These are phyloP conservation scores for Pelodytes ibericus DNA, from an alignment of 2,797 vertebrate genomes.

Conservation along the genomic window DNA sequence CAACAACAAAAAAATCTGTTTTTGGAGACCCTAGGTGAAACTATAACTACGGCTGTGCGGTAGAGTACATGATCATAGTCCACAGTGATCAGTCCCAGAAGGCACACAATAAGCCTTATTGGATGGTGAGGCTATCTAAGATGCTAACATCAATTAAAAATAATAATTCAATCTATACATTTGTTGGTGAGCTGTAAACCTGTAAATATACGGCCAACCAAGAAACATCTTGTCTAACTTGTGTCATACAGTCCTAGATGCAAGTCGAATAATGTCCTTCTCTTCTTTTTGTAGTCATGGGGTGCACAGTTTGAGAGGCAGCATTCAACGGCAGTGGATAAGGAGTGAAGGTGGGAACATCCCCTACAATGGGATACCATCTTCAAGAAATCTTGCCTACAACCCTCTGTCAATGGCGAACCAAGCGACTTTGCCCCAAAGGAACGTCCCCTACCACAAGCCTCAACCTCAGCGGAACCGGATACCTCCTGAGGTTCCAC, in stretches of 20 bases:
- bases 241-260: neutral
- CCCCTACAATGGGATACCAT: constrained; percentile 11
- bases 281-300: constrained; percentile 6
- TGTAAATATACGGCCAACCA: no score
- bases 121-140: no score
- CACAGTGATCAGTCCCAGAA: no score
- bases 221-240: no score
- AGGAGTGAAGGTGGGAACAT: neutral
- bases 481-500: neutral
- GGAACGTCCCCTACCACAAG: neutral
- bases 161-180: no score
- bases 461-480: neutral
- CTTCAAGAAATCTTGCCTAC: constrained; percentile 9
- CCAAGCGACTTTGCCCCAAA: neutral
- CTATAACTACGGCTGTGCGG: no score
- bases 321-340: neutral
- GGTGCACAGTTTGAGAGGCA: neutral
- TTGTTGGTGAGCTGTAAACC: no score
- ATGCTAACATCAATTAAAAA: no score
- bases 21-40: no score
- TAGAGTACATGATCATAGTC: no score
- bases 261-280: neutral
- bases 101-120: no score
- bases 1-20: no score
- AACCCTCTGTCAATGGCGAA: constrained; percentile 5